These are phyloP conservation scores for Otus sunia DNA, from an alignment of 2,113 vertebrate genomes.

Conservation along the genomic window DNA sequence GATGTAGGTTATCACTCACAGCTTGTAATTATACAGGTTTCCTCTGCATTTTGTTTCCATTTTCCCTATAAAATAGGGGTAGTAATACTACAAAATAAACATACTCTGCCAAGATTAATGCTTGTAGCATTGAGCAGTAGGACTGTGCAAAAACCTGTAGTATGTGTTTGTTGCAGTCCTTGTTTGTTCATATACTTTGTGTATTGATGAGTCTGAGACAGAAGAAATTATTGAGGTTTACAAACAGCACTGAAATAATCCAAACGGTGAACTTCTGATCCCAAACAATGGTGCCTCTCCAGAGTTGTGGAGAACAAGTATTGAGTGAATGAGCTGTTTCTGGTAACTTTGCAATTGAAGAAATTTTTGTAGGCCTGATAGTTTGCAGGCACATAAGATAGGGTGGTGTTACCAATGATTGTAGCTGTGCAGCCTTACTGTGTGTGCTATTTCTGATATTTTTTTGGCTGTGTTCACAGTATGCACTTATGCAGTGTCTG, in stretches of 20 bases:
- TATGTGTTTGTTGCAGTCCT: neutral
- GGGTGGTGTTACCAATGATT: neutral
- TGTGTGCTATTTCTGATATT: accelerated
- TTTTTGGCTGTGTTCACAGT: neutral
- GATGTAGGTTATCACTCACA: neutral
- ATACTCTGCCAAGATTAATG: neutral
- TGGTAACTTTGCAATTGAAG: neutral
- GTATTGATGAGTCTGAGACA: neutral
- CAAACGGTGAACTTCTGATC: neutral
- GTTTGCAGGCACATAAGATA: neutral
- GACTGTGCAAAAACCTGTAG: neutral
- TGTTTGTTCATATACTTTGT: neutral
- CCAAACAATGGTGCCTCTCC: neutral
- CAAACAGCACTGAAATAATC: neutral
- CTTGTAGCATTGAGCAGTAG: neutral
- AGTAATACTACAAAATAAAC: neutral
- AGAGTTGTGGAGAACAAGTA: neutral
- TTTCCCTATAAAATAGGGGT: neutral
- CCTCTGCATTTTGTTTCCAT: neutral
- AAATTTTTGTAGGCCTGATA: neutral
- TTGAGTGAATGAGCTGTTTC: neutral
- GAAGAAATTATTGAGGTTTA: neutral
- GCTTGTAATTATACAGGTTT: neutral
- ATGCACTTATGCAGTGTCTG: neutral
- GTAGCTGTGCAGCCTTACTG: neutral